A percentile compares a stretch with the other conserved stretches of the same genome.
Evolutionary conservation across 1,140 invertebrate genomes (phyloP).

Genomic region (Aphelenchoides besseyi): DNA sequence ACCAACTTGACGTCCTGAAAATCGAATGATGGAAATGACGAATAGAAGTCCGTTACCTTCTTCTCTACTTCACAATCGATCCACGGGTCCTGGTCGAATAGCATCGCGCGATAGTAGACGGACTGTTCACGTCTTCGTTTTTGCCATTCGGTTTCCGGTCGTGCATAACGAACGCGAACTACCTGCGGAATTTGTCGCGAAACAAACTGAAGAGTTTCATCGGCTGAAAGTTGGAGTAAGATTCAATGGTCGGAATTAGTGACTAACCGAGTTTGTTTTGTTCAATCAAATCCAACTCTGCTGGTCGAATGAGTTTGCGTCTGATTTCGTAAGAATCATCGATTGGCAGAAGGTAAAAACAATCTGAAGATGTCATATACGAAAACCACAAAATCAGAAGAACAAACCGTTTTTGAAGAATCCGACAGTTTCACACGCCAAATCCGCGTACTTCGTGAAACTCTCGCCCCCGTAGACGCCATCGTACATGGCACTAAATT

Average conservation of each 20-base stretch:
- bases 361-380: background rate
- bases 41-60: background rate
- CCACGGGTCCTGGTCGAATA: conserved; percentile 8
- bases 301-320: background rate
- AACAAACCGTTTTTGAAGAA: conserved; percentile 1
- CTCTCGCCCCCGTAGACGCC: background rate
- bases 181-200: background rate
- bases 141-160: conserved; percentile 6
- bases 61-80: background rate
- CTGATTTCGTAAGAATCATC: background rate
- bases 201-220: background rate
- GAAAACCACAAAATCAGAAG: background rate
- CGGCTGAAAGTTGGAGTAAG: background rate
- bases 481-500: background rate
- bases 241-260: background rate
- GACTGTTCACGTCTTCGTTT: background rate
- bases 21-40: background rate
- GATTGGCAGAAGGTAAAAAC: background rate
- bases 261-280: background rate
- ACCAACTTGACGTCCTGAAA: conserved; percentile 5
- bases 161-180: background rate
- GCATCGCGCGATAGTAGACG: background rate
- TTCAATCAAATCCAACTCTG: background rate
- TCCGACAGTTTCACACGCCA: background rate
- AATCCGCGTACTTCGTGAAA: background rate